Conservation (phyloP, 2,888 invertebrate species). For the Pycnomerus fuliginosus region DNA sequence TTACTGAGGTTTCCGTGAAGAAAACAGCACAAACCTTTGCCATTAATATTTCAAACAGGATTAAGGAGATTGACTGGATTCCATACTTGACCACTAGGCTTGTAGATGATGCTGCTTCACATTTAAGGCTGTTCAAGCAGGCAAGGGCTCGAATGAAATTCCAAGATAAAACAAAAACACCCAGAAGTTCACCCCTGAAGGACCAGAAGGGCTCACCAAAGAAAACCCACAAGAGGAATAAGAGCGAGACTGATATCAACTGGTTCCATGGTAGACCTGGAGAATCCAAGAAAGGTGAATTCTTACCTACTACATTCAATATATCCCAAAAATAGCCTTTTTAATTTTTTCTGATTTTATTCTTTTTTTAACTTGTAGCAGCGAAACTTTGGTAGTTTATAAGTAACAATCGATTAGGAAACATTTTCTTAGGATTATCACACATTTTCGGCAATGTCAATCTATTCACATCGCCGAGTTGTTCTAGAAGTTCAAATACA, state of each 20-base stretch:
- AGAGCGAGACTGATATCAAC: constrained; percentile 72
- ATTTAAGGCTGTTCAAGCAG: constrained; percentile 82
- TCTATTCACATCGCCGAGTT: too few relatives aligned
- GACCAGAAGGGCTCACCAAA: constrained; percentile 48
- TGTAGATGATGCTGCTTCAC: constrained; percentile 88
- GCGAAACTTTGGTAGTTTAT: neutral
- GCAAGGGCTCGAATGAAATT: constrained; percentile 59
- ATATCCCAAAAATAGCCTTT: too few relatives aligned
- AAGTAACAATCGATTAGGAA: too few relatives aligned
- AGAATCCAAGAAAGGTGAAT: constrained; percentile 49
- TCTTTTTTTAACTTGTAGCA: neutral
- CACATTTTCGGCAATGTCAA: too few relatives aligned
- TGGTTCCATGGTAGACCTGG: constrained; percentile 57
- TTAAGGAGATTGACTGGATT: constrained; percentile 89
- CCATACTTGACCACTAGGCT: constrained; percentile 82
- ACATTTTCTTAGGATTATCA: too few relatives aligned
- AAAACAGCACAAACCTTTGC: constrained; percentile 70
- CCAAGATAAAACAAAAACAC: constrained; percentile 38
- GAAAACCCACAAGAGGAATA: constrained; percentile 64
- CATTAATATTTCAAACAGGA: constrained; percentile 68
- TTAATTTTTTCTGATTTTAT: too few relatives aligned
- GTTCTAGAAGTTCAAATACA: too few relatives aligned
- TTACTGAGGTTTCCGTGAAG: constrained; percentile 65
- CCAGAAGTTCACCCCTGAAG: constrained; percentile 44
- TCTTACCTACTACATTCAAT: too few relatives aligned